A percentile compares a stretch with the other conserved stretches of the same genome.
Evolutionary conservation across 1,140 invertebrate species (phyloP).

Genomic region (Eulimnadia texana): DNA sequence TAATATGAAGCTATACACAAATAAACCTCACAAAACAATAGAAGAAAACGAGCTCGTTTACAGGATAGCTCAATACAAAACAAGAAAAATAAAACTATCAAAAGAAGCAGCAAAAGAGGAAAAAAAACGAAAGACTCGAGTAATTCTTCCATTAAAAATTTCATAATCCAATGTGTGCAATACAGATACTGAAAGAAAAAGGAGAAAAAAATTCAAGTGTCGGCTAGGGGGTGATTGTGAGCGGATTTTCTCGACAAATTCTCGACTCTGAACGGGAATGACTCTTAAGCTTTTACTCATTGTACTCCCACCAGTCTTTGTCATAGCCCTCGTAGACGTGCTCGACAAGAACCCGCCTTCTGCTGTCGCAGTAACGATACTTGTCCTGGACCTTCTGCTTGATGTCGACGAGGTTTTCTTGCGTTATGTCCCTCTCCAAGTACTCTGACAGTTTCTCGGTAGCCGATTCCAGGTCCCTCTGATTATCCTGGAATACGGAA

Average conservation of each 20-base stretch:
- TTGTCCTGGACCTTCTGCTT: constrained; percentile 99
- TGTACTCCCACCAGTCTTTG: constrained; percentile 95
- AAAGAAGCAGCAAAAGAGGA: too few species aligned
- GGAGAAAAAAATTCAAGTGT: background rate
- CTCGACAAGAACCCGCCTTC: constrained; percentile 82
- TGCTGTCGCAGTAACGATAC: constrained; percentile 96
- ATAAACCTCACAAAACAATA: too few species aligned
- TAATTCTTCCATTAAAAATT: too few species aligned
- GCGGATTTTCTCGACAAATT: background rate
- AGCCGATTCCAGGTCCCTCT: constrained; percentile 91
- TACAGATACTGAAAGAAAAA: background rate
- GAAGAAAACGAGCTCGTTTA: too few species aligned
- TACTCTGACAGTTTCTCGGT: constrained; percentile 95
- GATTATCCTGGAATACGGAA: constrained; percentile 58
- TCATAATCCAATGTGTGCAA: too few species aligned
- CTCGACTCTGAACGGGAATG: background rate
- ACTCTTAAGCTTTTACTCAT: constrained; percentile 19
- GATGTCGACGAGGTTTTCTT: constrained; percentile 92
- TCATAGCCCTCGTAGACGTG: constrained; percentile 98
- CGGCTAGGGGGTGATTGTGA: background rate
- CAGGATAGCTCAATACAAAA: too few species aligned
- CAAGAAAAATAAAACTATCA: too few species aligned
- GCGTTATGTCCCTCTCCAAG: constrained; percentile 92
- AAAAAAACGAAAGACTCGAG: too few species aligned
- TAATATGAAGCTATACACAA: too few species aligned